phyloP scores from a whole-genome alignment of 2,113 vertebrate genomes.

The Murina feae region DNA sequence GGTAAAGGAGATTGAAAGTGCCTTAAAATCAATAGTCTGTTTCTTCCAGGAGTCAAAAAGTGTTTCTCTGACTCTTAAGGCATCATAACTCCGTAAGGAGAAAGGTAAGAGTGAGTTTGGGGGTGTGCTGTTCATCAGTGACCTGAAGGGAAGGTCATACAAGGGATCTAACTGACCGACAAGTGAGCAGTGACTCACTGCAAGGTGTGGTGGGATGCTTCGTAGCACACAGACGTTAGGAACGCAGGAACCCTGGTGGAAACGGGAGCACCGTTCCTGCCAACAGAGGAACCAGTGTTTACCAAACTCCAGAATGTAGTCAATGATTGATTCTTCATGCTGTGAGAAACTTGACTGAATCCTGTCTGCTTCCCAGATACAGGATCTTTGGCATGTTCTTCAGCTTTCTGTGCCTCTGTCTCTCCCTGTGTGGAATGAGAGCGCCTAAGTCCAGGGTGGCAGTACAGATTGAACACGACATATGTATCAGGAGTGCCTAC shows the following conservation, averaged over 20 bases:
- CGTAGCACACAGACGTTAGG: not conserved
- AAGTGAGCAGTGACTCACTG: not conserved
- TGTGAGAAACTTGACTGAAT: not conserved
- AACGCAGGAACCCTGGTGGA: not conserved
- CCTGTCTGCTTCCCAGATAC: not conserved
- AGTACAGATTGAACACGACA: not conserved
- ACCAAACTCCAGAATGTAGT: not conserved
- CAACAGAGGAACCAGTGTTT: not conserved
- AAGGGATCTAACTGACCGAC: not conserved
- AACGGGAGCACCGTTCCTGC: not conserved
- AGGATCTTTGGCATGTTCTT: not conserved
- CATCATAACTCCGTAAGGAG: not conserved
- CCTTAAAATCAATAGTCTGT: not conserved
- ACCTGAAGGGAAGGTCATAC: not conserved
- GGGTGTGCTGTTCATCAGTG: too few species aligned
- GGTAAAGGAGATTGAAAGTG: not conserved
- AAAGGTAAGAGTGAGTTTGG: not conserved
- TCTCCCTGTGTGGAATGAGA: not conserved
- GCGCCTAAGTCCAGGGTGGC: not conserved
- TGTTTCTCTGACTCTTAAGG: not conserved
- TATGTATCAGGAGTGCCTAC: rapidly evolving
- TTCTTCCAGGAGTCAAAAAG: not conserved
- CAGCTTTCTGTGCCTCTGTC: too few species aligned
- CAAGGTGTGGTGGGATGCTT: not conserved
- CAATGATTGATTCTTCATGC: not conserved